Evolutionary conservation across 2,888 invertebrate genomes (phyloP).

Genomic region (Protodeltote pygarga): DNA sequence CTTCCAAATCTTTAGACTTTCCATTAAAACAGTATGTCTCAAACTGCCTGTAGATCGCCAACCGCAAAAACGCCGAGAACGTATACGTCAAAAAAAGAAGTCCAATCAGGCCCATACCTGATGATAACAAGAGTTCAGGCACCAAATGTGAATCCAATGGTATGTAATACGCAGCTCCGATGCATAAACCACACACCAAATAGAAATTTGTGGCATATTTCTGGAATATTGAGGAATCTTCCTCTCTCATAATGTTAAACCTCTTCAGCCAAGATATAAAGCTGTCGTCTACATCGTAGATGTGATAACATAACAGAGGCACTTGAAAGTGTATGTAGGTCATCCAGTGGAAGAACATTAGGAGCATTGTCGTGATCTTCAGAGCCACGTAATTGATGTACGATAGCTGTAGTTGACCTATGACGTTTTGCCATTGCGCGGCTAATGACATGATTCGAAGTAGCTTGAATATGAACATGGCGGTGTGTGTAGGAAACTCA

Average conservation of each 20-base stretch:
- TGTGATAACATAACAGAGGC: constrained; percentile 58
- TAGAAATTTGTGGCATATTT: constrained; percentile 66
- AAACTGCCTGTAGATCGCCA: constrained; percentile 59
- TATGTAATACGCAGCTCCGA: constrained; percentile 62
- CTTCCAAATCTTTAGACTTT: constrained; percentile 58
- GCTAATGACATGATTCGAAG: constrained; percentile 51
- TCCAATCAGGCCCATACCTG: constrained; percentile 56
- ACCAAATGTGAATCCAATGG: constrained; percentile 52
- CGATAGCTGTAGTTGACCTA: constrained; percentile 59
- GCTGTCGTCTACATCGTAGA: constrained; percentile 32
- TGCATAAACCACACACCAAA: constrained; percentile 57
- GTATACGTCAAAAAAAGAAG: constrained; percentile 59
- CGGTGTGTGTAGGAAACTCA: constrained; percentile 60
- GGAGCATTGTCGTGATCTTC: constrained; percentile 40
- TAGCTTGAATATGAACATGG: constrained; percentile 63
- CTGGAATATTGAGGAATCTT: constrained; percentile 36
- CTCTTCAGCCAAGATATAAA: constrained; percentile 52
- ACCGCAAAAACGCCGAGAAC: constrained; percentile 57
- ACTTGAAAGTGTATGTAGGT: constrained; percentile 69
- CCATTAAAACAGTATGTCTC: constrained; percentile 62
- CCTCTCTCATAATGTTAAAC: constrained; percentile 35
- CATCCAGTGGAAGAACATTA: constrained; percentile 70
- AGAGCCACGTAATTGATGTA: constrained; percentile 52
- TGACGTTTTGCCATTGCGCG: constrained; percentile 53
- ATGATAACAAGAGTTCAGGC: constrained; percentile 56